Conservation (phyloP, 2,797 vertebrate species). For the Serranus cabrilla region DNA sequence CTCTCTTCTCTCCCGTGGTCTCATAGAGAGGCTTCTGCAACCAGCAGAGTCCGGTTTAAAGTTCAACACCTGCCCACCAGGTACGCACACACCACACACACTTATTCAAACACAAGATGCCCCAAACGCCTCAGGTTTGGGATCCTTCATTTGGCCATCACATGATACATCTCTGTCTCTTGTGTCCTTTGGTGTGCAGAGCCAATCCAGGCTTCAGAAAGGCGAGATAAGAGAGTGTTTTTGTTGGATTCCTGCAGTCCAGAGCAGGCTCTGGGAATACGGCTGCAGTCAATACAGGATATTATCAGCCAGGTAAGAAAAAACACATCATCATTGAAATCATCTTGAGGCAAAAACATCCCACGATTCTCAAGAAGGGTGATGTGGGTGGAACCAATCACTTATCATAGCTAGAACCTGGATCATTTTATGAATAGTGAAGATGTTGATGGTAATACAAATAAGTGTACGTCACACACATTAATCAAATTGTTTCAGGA, state of each 20-base stretch:
- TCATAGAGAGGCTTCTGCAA: slow-evolving; percentile 92
- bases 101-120: not conserved
- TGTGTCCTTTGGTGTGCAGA: slow-evolving; percentile 70
- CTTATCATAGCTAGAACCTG: not conserved
- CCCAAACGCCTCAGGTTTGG: not conserved
- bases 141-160: not conserved
- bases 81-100: slow-evolving; percentile 55
- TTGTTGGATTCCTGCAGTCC: slow-evolving; percentile 73
- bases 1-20: slow-evolving; percentile 87
- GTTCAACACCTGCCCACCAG: slow-evolving; percentile 85
- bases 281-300: slow-evolving; percentile 84
- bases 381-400: not conserved
- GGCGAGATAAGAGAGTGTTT: slow-evolving; percentile 78
- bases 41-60: slow-evolving; percentile 82
- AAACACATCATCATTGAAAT: not conserved
- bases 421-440: not conserved
- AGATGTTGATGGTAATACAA: not conserved
- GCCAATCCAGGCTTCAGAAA: slow-evolving; percentile 74
- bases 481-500: slow-evolving; percentile 72
- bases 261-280: slow-evolving; percentile 79
- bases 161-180: not conserved
- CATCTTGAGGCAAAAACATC: not conserved
- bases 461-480: not conserved
- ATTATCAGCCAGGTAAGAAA: slow-evolving; percentile 83
- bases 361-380: not conserved